Evolutionary conservation across 2,888 invertebrate species (phyloP), one percentile per base, ranked within the genome.

Genomic region (Chloromyia formosa): DNA sequence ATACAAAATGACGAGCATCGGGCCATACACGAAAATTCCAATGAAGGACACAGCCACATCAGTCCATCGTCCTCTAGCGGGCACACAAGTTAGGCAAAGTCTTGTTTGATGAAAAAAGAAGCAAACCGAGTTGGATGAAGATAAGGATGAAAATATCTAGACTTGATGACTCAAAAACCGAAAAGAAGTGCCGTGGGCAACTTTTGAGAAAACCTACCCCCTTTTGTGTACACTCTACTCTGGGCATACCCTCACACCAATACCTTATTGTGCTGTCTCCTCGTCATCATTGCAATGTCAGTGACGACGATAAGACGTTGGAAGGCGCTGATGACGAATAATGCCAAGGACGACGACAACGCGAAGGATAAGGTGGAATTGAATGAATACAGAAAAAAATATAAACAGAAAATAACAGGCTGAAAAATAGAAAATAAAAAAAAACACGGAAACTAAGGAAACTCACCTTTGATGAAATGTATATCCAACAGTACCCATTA

Each of bases 401-500:
- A 35, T 18, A 40, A 64, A 64, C 12, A 18, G 23, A 64, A 42
- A 40, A 40, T 64, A 64, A 27, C 12, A 64, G 16, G 3, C 22
- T 3, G 16, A 4, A 9, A 27, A 64, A 9, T 14, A 12, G 12
- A 49, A 49, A 49, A 49, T 49, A 23, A n/a, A n/a, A 58, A 27
- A 35, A 35, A 35, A 71, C 54, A 68, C 7, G 23, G 27, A n/a
- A 58, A 64, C 58, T 20, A 73, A 61, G 35, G 35, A 35, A 74
- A 81, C 82, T 84, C 82, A 86, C 86, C 84, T 88, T 84, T 93
- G 91, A 86, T 93, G 93, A 87, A 95, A 95, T 80, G 92, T 92
- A 87, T 95, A 95, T 80, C 93, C 93, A 81, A 92, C 91, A 81
- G 92, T 90, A 84, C 93, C 93, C 88, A 95, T 94, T 82, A 96